These are phyloP conservation scores for Mesorhabditis sp. DNA, from an alignment of 2,888 invertebrate genomes.

Conservation along the genomic window DNA sequence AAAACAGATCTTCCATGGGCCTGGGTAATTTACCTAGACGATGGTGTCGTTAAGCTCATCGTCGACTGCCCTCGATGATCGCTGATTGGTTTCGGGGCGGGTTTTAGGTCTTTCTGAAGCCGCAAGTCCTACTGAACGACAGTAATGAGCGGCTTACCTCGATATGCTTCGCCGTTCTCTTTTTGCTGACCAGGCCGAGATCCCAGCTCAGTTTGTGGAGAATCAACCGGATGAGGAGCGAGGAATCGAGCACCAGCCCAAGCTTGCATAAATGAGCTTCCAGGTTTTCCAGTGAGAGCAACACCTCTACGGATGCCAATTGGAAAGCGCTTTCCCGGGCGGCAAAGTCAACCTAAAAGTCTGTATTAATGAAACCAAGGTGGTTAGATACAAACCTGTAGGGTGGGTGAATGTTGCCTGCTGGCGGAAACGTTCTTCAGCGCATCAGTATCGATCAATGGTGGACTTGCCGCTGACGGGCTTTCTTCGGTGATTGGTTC, in stretches of 20 bases:
- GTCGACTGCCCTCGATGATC: slow-evolving; percentile 47
- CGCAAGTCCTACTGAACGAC: too few species aligned
- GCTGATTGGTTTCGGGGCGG: slow-evolving; percentile 32
- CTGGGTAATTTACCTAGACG: not conserved
- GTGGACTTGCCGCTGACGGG: slow-evolving; percentile 34
- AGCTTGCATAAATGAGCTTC: slow-evolving; percentile 55
- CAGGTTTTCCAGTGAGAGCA: slow-evolving; percentile 46
- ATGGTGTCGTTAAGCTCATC: slow-evolving; percentile 6
- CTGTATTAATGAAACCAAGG: not conserved
- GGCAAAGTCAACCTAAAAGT: slow-evolving; percentile 6
- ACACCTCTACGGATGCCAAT: slow-evolving; percentile 14
- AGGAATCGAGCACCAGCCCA: slow-evolving; percentile 50
- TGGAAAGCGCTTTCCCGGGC: slow-evolving; percentile 3
- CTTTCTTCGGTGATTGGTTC: slow-evolving; percentile 54
- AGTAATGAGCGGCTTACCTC: not conserved
- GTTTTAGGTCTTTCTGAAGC: slow-evolving; percentile 4
- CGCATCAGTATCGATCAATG: slow-evolving; percentile 9
- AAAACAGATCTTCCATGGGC: not conserved
- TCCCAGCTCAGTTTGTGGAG: slow-evolving; percentile 58
- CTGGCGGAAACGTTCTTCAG: slow-evolving; percentile 2
- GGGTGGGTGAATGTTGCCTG: not conserved
- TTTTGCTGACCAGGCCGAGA: slow-evolving; percentile 22
- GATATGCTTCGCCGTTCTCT: not conserved
- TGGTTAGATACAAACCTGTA: not conserved
- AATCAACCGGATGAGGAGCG: slow-evolving; percentile 51